Base-by-base conservation (phyloP, 2,797 vertebrate species). In the Threskiornis aethiopicus region DNA sequence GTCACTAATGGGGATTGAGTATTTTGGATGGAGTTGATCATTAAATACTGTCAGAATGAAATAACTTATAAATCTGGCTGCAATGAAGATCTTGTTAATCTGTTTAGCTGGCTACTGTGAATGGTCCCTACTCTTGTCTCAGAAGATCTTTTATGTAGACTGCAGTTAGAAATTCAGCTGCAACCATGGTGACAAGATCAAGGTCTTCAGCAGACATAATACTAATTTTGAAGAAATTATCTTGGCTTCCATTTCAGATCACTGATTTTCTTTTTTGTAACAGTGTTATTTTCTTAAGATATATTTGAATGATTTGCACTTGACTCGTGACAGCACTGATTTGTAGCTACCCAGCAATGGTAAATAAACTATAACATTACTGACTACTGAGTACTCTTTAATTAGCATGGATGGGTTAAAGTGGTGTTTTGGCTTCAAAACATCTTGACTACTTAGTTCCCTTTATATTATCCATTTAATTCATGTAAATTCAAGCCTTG, bases 141-240 rank as follows among this genome's bases (percentile, higher is more conserved):
- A 59, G 93, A 95, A 89, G 91, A 89, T 97, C 64, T 95, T 79
- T 72, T 93, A 90, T 84, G 82, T 96, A 92, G 70, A 71, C 78
- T 96, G 89, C 87, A 89, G 91, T 88, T 77, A 77, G 44, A 93
- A 88, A 94, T 95, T 97, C 92, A 83, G 41, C 87, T 22, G 94
- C 96, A 97, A 90, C 96, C 96, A 96, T 97, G 93, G 94, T 93
- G 95, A 97, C 94, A 94, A 62, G 87, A 96, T 96, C 94, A 89
- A 77, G 93, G 70, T 93, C 71, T 86, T 95, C 73, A 94, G 82
- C 87, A 94, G 87, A 70, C 33, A 79, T 88, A 96, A n/a, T 21
- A 13, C 61, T 80, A 65, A 85, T 94, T 97, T 93, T 91, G 49
- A 90, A 82, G 75, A 77, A 96, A 84, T 93, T 76, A 61, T 87